phyloP scores from a whole-genome alignment of 2,797 vertebrate genomes.

The Dendrocincla fuliginosa region DNA sequence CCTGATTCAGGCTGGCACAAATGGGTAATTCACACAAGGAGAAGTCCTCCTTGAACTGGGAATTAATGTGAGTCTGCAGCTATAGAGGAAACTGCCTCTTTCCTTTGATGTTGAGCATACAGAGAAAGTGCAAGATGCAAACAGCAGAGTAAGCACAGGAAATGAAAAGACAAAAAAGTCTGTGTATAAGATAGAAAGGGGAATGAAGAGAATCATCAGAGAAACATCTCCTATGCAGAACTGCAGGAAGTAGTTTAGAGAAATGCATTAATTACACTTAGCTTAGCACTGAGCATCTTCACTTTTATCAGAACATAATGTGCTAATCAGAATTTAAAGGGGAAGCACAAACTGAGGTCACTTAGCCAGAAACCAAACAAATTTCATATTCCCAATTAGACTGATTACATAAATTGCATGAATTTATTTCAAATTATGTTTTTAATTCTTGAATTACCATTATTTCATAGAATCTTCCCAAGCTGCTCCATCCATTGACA shows the following conservation, averaged over 20 bases:
- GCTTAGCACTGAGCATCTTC: background rate
- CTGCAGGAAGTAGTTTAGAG: background rate
- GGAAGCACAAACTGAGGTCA: background rate
- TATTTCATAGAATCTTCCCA: slow-evolving; percentile 75
- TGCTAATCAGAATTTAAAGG: background rate
- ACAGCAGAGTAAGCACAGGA: background rate
- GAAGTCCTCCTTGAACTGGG: background rate
- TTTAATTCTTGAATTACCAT: slow-evolving; percentile 25
- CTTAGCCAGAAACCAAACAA: background rate
- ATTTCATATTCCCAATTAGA: background rate
- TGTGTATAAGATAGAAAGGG: background rate
- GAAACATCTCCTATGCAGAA: background rate
- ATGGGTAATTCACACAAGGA: background rate
- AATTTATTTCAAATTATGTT: background rate
- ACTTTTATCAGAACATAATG: background rate
- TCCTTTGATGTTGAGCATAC: accelerated
- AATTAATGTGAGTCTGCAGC: background rate
- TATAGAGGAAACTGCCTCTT: background rate
- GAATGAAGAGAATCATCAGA: background rate
- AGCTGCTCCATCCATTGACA: slow-evolving; percentile 88
- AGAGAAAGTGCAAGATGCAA: background rate
- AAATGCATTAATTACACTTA: background rate
- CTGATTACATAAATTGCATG: background rate
- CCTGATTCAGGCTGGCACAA: background rate
- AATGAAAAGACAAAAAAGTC: background rate